These are phyloP conservation scores for Sibirionetta formosa DNA, from an alignment of 2,797 vertebrate genomes.

Conservation along the genomic window DNA sequence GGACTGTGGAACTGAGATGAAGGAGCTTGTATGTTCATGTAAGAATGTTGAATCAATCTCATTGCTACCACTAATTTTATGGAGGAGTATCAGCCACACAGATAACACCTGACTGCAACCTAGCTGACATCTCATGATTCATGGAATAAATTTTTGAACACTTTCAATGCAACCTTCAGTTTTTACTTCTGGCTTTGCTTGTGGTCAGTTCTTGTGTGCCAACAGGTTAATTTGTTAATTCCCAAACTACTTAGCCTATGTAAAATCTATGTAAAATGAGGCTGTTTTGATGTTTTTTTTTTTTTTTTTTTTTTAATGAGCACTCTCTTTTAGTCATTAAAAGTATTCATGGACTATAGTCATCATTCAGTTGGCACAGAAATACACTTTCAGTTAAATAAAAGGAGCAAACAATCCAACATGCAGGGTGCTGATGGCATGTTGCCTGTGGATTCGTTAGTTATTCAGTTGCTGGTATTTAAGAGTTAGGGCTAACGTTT, in stretches of 20 bases:
- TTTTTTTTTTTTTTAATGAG: background rate
- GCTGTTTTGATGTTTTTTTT: background rate
- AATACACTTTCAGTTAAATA: background rate
- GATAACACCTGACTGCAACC: background rate
- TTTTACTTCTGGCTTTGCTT: slow-evolving; percentile 38
- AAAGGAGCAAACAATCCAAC: background rate
- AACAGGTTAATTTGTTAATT: background rate
- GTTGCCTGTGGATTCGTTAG: background rate
- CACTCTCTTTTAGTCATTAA: background rate
- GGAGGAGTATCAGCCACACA: background rate
- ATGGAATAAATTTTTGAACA: background rate
- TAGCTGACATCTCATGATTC: background rate
- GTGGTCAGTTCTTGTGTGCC: background rate
- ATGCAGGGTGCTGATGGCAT: background rate
- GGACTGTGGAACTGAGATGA: background rate
- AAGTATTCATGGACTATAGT: background rate
- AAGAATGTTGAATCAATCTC: background rate
- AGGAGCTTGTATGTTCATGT: background rate
- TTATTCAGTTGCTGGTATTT: background rate
- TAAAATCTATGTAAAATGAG: slow-evolving; percentile 22
- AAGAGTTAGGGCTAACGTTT: background rate
- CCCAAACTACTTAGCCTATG: background rate
- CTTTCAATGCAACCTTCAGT: background rate
- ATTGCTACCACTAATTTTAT: background rate
- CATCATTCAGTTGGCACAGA: background rate